Evolutionary conservation across 2,888 invertebrate species (phyloP).

Genomic region (Noctua janthe): DNA sequence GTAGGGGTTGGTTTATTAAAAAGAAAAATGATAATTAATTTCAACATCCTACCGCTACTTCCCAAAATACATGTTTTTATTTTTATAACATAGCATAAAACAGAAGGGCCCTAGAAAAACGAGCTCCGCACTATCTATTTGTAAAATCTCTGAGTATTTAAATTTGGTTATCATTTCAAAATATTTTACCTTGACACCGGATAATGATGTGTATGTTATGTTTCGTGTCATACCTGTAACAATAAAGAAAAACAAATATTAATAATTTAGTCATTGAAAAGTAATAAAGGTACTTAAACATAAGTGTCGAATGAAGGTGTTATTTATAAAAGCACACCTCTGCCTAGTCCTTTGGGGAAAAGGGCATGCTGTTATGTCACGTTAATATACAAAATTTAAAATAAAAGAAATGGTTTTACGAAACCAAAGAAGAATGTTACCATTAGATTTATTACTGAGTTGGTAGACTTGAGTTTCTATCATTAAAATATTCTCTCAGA

Average conservation of each 20-base stretch:
- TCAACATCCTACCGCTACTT: not conserved
- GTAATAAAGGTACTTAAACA: not conserved
- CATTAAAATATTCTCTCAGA: not conserved
- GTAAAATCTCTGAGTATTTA: not conserved
- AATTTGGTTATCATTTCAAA: not conserved
- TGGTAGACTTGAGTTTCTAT: not conserved
- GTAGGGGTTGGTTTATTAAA: not conserved
- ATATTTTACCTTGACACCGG: slow-evolving; percentile 26
- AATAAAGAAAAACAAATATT: slow-evolving; percentile 22
- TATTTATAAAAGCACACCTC: not conserved
- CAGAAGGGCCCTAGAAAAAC: not conserved
- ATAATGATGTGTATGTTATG: not conserved
- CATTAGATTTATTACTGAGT: not conserved
- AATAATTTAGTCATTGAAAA: slow-evolving; percentile 2
- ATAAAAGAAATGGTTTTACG: not conserved
- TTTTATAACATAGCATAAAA: not conserved
- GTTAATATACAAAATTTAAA: not conserved
- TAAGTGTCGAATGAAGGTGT: not conserved
- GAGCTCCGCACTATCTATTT: not conserved
- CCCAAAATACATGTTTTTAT: not conserved
- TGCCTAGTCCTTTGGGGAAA: not conserved
- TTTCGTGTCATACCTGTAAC: slow-evolving; percentile 50
- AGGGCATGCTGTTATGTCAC: not conserved
- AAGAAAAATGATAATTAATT: not conserved
- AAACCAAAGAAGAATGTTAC: not conserved